phyloP scores from a whole-genome alignment of 92 coral and sea anemone species.

The Zoanthus solanderi region DNA sequence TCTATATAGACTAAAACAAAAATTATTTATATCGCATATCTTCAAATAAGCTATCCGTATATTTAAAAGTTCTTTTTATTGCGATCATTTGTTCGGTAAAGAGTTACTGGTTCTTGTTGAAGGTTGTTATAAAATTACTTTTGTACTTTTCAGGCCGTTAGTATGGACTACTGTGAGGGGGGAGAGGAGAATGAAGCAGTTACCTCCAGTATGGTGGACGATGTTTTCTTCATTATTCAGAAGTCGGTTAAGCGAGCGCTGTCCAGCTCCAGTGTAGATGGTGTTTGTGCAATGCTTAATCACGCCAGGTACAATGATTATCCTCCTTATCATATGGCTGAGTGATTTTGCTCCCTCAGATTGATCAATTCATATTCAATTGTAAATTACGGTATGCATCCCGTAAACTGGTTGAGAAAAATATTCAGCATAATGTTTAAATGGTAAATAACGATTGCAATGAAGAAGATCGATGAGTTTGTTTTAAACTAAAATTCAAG shows the following conservation, averaged over 20 bases:
- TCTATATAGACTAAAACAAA: too few species aligned
- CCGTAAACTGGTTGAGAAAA: too few species aligned
- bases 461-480: too few species aligned
- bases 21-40: too few species aligned
- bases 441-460: too few species aligned
- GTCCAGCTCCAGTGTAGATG: slow-evolving; percentile 97
- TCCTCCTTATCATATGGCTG: neutral
- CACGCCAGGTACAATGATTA: slow-evolving; percentile 81
- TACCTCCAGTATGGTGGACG: slow-evolving; percentile 99
- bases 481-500: too few species aligned
- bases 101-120: neutral
- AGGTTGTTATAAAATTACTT: neutral
- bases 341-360: too few species aligned
- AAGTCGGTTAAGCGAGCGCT: slow-evolving; percentile 96
- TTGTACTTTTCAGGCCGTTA: slow-evolving; percentile 73
- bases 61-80: too few species aligned
- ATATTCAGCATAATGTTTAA: too few species aligned
- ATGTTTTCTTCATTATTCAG: slow-evolving; percentile 95
- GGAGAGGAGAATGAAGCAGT: slow-evolving; percentile 81
- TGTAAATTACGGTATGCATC: too few species aligned
- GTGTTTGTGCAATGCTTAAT: slow-evolving; percentile 97
- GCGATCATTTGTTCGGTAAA: neutral
- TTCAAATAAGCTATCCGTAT: too few species aligned
- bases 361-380: too few species aligned
- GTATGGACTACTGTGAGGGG: slow-evolving; percentile 87